Evolutionary conservation across 2,797 vertebrate species (phyloP), one percentile per base, ranked within the genome.

Genomic region (Diceros bicornis): DNA sequence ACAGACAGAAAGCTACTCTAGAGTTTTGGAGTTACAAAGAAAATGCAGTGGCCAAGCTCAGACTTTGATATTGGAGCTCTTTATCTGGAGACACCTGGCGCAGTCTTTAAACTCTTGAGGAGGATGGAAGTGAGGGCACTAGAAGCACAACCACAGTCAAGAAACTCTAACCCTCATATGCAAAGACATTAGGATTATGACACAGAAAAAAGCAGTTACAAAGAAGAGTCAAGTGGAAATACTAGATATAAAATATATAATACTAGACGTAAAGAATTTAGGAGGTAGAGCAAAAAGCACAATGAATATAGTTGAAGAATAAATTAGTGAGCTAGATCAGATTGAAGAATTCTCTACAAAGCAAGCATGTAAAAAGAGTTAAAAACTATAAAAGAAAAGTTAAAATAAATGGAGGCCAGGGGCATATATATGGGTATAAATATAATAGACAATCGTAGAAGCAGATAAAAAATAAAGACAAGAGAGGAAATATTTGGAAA

Each of bases 341-440:
- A 25, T 52, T 71, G 44, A 83, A 61, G 16, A 81, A 44, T 52
- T 88, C 37, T 41, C n/a, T 32, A 23, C 94, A n/a, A 62, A 83
- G 72, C 9, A 59, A 64, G 18, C 9, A 44, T 32, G 6, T 2
- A 23, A 41, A 44, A 78, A 37, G 50, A 74, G 6, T n/a, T 71
- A 34, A 85, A 89, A 74, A 11, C 6, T 86, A 25, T 57, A 59
- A 61, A 93, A 71, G 47, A 41, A 64, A 77, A 81, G 69, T 87
- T 79, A 74, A 84, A 79, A 71, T 75, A 34, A 52, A 37, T n/a
- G 25, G 52, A 89, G 32, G 27, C n/a, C 37, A 44, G 52, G 37
- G 29, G 11, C 11, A 57, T 0, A 32, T 2, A 37, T 27, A 8
- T 21, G 29, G 23, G 61, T 55, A 59, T 23, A 59, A 91, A 59